Percentiles rank a stretch among this genome's conserved stretches.
phyloP scores from a whole-genome alignment of 1,140 invertebrate genomes.

The Pseudobourletiella spinata region DNA sequence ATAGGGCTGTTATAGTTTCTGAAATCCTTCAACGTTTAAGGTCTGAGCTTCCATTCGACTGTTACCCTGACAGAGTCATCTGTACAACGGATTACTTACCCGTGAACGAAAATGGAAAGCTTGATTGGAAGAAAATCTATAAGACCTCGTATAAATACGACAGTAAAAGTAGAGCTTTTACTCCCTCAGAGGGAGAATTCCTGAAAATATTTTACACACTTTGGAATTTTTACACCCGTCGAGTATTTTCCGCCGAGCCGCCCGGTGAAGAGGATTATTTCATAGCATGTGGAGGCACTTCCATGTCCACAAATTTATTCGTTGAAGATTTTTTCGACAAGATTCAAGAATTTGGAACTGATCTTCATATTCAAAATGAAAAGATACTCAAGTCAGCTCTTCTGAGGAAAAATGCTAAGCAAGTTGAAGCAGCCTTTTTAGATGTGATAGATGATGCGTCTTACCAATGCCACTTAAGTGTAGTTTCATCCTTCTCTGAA shows the following conservation, averaged over 20 bases:
- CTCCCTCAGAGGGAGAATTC: neutral
- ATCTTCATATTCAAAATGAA: neutral
- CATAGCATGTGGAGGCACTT: neutral
- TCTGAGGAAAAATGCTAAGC: neutral
- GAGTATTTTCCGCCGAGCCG: neutral
- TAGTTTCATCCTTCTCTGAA: no score
- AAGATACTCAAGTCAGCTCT: neutral
- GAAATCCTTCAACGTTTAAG: neutral
- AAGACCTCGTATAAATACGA: neutral
- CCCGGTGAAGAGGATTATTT: neutral
- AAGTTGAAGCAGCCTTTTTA: neutral
- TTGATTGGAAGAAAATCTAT: neutral
- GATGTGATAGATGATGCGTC: neutral
- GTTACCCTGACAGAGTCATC: neutral
- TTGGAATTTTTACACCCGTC: neutral
- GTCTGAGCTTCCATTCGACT: neutral
- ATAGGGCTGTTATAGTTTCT: no score
- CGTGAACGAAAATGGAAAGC: neutral
- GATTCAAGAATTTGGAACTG: neutral
- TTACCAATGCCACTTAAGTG: neutral
- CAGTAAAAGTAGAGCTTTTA: neutral
- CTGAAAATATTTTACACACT: neutral
- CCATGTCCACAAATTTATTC: neutral
- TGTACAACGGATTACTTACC: neutral
- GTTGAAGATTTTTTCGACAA: neutral